Base-by-base conservation (phyloP, 1,140 invertebrate genomes). In the Lepeophtheirus salmonis region DNA sequence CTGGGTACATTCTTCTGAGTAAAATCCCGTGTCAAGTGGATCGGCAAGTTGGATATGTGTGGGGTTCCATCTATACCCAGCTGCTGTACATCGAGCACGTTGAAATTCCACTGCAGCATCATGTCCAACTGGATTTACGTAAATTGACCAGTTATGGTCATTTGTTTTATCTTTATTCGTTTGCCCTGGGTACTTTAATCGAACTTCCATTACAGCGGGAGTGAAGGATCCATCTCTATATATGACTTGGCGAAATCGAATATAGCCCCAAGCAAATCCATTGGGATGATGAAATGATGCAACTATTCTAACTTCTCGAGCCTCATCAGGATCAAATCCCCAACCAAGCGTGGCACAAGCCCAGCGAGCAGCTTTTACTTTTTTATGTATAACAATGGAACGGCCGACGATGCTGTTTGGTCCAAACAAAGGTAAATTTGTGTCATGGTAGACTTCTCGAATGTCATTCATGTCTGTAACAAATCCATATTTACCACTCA, bases 41-140 rank as follows among this genome's bases (percentile, higher is more conserved):
- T 89, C 84, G 1, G 86, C 86, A 3, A 90, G 72, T 72, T 89
- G 86, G 18, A 86, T 88, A 65, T 84, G 87, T 71, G 83, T 89
- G 0, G 91, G 90, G 75, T 95, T 95, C 86, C 88, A 96, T 23
- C 83, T 77, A 67, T 86, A 90, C 20, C 89, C 89, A 50, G 83
- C 84, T 3, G 88, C 89, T 2, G 86, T 82, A 70, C 91, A 95
- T 62, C 87, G 75, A 1, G 84, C 85, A 59, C 76, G 72, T 53
- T 83, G 78, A 22, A 82, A 78, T 70, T 82, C 79, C 1, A 89
- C 86, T 6, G 84, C 77, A 3, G 88, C 88, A 74, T 94, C 89
- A 25, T 89, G 85, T n/a, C 84, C 86, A 17, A 95, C 84, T 0
- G 86, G 84, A 72, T 90, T 91, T 6, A 92, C 89, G 69, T 83